Evolutionary conservation across 1,140 invertebrate species (phyloP), one percentile per base, ranked within the genome.

Genomic region (Eciton burchellii): DNA sequence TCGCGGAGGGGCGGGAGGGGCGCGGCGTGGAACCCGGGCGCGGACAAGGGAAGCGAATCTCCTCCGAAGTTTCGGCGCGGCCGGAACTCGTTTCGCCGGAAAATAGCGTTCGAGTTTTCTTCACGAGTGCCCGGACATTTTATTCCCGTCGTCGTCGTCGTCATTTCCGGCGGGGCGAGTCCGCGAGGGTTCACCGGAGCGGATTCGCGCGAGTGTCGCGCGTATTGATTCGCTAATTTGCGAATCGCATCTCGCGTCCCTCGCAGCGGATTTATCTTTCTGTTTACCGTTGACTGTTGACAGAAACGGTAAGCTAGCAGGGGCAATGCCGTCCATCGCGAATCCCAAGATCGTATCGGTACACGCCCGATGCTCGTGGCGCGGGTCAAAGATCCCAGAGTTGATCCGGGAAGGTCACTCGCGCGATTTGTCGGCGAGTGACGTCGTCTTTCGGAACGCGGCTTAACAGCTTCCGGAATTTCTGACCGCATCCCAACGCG

Each of bases 41-140:
- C 24, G 35, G 29, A 49, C 62, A 49, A 52, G n/a, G n/a, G 45
- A 54, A 52, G 62, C 54, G 56, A 81, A 83, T 83, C 76, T 83
- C 49, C 45, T 45, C 56, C 43, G 49, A 62, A 79, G 63, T 81
- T 83, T 83, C 71, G 43, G 26, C 59, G 72, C 72, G 59, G 26
- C 60, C 49, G 29, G 70, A 54, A 83, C 82, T 83, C 71, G 74
- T 81, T 81, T 83, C 74, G 65, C 57, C 81, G 54, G 74, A 83
- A 83, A 83, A 83, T 79, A 79, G 77, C 73, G n/a, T n/a, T 59
- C 63, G 70, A 83, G 76, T 77, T 81, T 83, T 83, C 74, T 71
- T 71, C 74, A 52, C 71, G 62, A 65, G 81, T 66, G 81, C 60
- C 52, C 43, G 59, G 62, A 77, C 79, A 66, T 59, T 83, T 74